Base-by-base conservation (phyloP, 2,797 vertebrate species). In the Sciurus carolinensis region DNA sequence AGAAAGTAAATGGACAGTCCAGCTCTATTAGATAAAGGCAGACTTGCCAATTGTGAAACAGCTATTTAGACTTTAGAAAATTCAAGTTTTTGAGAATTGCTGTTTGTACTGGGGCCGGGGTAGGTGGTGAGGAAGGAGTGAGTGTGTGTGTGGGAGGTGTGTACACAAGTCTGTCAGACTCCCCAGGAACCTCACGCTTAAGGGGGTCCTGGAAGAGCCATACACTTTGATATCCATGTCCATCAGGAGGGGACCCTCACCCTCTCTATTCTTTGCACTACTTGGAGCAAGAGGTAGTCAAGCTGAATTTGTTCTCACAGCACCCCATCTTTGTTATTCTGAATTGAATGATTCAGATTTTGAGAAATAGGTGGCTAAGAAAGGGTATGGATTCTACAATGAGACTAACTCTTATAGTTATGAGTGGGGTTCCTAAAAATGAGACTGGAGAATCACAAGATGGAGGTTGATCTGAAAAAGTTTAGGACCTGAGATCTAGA, bases 51-150 rank as follows among this genome's bases (percentile, higher is more conserved):
- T 76, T 33, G 66, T 20, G 10, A 75, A 87, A 67, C 28, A 69
- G 13, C 52, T 91, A 36, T 69, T 92, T 66, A 82, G 75, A 57
- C 62, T 94, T 89, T 14, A 44, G 50, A 89, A 5, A 62, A 90
- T 42, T 54, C 1, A 79, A 77, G 57, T 91, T 82, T 39, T 77
- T 93, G 24, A 81, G 69, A 85, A 86, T 52, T 71, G 59, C 10
- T 36, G 24, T 50, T 80, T 95, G 44, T 33, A 69, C 10, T 71
- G 20, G 6, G 54, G 13, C 17, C 4, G 18, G 52, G 5, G 5
- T 9, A 0, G 36, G 44, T 17, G 18, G 26, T 42, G 24, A 30
- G 62, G 26, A 26, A 62, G 59, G 18, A 62, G 50, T 52, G 50
- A 13, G 50, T 2, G 4, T 52, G 12, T 52, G 50, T 52, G 22